Base-by-base conservation (phyloP, 2,113 vertebrate genomes). In the Silurus glanis region DNA sequence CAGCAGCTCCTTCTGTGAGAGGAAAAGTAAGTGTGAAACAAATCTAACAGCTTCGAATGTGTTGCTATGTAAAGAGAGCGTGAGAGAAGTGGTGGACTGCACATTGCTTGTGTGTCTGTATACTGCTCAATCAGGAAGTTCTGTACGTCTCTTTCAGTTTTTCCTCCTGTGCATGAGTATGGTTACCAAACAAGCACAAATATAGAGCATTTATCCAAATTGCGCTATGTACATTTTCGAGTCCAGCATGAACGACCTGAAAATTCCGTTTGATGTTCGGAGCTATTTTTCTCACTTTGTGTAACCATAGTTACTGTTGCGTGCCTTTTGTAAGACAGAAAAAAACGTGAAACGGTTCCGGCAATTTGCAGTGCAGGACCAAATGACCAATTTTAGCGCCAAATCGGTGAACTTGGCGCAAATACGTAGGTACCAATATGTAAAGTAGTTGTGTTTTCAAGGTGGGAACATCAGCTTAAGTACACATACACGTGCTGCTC, bases 11-110 rank as follows among this genome's bases (percentile, higher is more conserved):
- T 10, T 62, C 13, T 21, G 80, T 64, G 72, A 87, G 71, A 75
- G 51, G 37, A 23, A 80, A 51, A 82, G 69, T 82, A 86, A 66
- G 86, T 83, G 71, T 87, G 71, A 83, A 87, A 58, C 23, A 0
- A 83, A 82, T 66, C 21, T 75, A 37, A 56, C 85, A 76, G 75
- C 58, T 64, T 71, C n/a, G 8, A 76, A n/a, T 17, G 58, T 59
- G 47, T 62, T 53, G 78, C 78, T 59, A 21, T 80, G 78, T 45
- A 47, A 80, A 61, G 37, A 59, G 78, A 51, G 66, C 8, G 49
- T 0, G 49, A 37, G 37, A 62, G 72, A 76, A 72, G 62, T 74
- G 64, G n/a, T 83, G 17, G 55, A 53, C 49, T 23, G 66, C 25
- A 6, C 5, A 17, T 21, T 55, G 19, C n/a, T 10, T n/a, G 49